Evolutionary conservation across 2,797 vertebrate genomes (phyloP), one percentile per base, ranked within the genome.

Genomic region (Lagocephalus sceleratus): DNA sequence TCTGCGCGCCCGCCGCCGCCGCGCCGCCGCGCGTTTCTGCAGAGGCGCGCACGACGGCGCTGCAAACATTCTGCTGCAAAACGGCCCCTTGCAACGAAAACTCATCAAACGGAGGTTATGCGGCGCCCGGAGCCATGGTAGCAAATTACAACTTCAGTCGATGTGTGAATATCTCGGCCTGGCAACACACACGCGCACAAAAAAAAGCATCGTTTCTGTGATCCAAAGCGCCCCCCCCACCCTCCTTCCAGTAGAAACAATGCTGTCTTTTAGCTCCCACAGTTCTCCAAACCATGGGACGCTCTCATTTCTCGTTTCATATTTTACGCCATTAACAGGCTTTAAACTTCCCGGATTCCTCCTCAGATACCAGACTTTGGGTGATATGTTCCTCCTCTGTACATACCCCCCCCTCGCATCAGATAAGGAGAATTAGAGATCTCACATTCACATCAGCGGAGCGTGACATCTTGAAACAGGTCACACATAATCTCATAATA

Each of bases 31-130:
- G 73, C 68, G 69, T 81, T 83, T 79, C 78, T 68, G 67, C 73
- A 70, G 56, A 75, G 54, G 71, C 45, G 53, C 63, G 53, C 39
- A 49, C 65, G 35, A 1, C 47, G 54, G 60, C 63, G 45, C 46
- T 60, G 54, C 61, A 63, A 68, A 80, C 64, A 59, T 66, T 50
- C 60, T 77, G 82, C 79, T 66, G 74, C 66, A 60, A 71, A 76
- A 67, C 71, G 66, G 72, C 70, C 75, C 44, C 66, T 70, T 41
- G 63, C 70, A 47, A n/a, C 57, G 40, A 64, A 83, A 88, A 83
- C 83, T 80, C 83, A 87, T 88, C 85, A 87, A 84, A 79, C 60
- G 70, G 75, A 84, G 84, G 85, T 87, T 76, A 78, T 71, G 59
- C 47, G 55, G 57, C 21, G 85, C 87, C 86, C 81, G 38, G 7